Evolutionary conservation across 2,113 vertebrate species (phyloP).

Genomic region (Ophiodon elongatus): DNA sequence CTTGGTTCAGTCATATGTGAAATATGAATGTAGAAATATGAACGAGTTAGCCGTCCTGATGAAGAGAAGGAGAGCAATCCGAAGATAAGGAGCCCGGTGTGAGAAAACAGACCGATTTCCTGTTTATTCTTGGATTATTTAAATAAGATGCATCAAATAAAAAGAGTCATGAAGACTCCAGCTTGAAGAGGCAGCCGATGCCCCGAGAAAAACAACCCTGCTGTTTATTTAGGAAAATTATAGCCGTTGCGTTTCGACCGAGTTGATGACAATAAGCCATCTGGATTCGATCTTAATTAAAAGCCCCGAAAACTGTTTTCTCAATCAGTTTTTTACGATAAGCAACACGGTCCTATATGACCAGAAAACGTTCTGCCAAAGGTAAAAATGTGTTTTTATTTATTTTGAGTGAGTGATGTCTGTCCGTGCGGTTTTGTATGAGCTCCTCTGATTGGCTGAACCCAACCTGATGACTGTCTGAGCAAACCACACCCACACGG

Average conservation of each 20-base stretch:
- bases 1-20: slow-evolving; percentile 10
- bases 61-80: slow-evolving; percentile 34
- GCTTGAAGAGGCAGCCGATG: slow-evolving; percentile 8
- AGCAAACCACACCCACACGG: too few species aligned
- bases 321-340: too few species aligned
- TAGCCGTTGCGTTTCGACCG: not conserved
- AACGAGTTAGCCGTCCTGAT: slow-evolving; percentile 33
- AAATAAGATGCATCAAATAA: slow-evolving; percentile 51
- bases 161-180: slow-evolving; percentile 23
- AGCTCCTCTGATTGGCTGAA: too few species aligned
- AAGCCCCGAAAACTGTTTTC: too few species aligned
- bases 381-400: too few species aligned
- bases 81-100: slow-evolving; percentile 27
- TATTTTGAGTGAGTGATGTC: too few species aligned
- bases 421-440: too few species aligned
- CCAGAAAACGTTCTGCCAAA: too few species aligned
- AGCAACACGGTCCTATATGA: too few species aligned
- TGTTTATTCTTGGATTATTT: slow-evolving; percentile 54
- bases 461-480: too few species aligned
- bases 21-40: slow-evolving; percentile 44
- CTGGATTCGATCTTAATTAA: slow-evolving; percentile 15
- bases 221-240: not conserved
- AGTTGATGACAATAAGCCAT: not conserved
- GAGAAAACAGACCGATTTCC: slow-evolving; percentile 37
- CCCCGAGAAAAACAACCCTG: not conserved